A percentile compares a stretch with the other conserved stretches of the same genome.
These are phyloP conservation scores for Catostomus latipinnis DNA, from an alignment of 2,797 vertebrate species.

Conservation along the genomic window DNA sequence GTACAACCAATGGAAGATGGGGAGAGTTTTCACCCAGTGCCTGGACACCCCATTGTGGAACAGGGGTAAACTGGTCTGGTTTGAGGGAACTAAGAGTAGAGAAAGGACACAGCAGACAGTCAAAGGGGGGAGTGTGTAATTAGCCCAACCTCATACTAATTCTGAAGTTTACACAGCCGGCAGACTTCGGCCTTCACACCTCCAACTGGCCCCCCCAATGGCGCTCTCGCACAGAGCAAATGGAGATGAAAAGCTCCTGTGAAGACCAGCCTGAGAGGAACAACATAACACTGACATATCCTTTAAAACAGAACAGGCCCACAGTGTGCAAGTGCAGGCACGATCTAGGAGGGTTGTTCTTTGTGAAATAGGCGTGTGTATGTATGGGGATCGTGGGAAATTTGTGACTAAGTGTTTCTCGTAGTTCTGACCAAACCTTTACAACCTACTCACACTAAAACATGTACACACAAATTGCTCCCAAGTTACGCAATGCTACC, in stretches of 20 bases:
- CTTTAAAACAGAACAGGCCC: constrained; percentile 26
- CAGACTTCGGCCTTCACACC: constrained; percentile 53
- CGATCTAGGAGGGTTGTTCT: constrained; percentile 1
- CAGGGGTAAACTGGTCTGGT: too few species aligned
- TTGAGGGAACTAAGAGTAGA: background rate
- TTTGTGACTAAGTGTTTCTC: constrained; percentile 19
- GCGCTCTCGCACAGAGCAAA: constrained; percentile 37
- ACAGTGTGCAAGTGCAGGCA: constrained; percentile 31
- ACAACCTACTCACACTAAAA: constrained; percentile 9
- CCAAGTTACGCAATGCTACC: constrained; percentile 33
- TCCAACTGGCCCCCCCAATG: constrained; percentile 42
- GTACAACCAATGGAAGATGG: too few species aligned
- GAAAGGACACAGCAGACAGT: constrained; percentile 12
- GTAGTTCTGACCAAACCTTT: constrained; percentile 10
- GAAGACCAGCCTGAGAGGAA: constrained; percentile 33
- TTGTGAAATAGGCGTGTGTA: background rate
- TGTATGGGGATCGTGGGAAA: constrained; percentile 33
- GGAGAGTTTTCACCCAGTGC: too few species aligned
- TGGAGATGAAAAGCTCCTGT: constrained; percentile 38
- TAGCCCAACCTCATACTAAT: constrained; percentile 30
- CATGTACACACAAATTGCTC: constrained; percentile 14
- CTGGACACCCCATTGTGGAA: too few species aligned
- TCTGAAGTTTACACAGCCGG: constrained; percentile 62
- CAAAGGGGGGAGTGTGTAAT: background rate
- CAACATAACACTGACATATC: constrained; percentile 29